Conservation (phyloP, 2,888 invertebrate species). For the Pyrochroa serraticornis region DNA sequence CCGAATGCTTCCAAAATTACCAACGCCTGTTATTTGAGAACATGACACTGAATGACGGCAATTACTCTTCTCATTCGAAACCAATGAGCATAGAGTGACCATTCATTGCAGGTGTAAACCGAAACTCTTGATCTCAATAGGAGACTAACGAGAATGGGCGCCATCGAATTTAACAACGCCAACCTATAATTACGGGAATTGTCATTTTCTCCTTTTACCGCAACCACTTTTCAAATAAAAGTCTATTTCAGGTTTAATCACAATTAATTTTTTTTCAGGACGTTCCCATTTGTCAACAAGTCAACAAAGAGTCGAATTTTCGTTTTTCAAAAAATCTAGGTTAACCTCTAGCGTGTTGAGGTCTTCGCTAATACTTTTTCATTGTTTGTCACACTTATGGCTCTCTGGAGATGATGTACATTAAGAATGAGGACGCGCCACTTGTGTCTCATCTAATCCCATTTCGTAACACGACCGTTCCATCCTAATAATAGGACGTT, state of each 20-base stretch:
- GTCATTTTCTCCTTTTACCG: constrained; percentile 15
- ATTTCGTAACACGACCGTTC: constrained; percentile 21
- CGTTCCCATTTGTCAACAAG: too few relatives aligned
- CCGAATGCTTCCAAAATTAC: too few relatives aligned
- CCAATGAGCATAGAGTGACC: neutral
- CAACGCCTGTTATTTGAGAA: neutral
- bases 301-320: too few relatives aligned
- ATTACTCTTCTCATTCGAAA: constrained; percentile 1
- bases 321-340: too few relatives aligned
- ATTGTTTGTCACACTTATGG: neutral
- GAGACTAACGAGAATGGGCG: constrained; percentile 14
- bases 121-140: constrained; percentile 3
- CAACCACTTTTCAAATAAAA: too few relatives aligned
- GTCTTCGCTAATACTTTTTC: neutral
- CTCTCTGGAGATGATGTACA: constrained; percentile 3
- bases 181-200: constrained; percentile 14
- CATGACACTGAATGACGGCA: constrained; percentile 1
- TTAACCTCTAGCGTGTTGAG: neutral
- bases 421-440: constrained; percentile 21
- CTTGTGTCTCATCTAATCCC: constrained; percentile 25
- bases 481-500: constrained; percentile 25
- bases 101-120: constrained; percentile 12
- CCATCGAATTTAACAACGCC: neutral
- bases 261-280: too few relatives aligned
- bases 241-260: too few relatives aligned